phyloP scores from a whole-genome alignment of 2,888 invertebrate genomes.

The Parnassius apollo region DNA sequence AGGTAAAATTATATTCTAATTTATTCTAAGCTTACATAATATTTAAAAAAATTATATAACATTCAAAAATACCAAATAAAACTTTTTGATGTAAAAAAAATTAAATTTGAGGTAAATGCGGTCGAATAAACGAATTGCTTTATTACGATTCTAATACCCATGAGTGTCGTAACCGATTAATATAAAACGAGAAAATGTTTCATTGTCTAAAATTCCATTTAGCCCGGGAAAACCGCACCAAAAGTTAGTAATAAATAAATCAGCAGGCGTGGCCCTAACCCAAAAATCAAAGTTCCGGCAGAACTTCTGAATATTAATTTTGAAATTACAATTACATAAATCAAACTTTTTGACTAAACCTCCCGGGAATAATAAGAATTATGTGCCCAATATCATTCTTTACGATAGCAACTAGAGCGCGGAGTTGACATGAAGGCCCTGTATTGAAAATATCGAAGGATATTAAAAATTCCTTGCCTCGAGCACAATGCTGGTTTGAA shows the following conservation, averaged over 20 bases:
- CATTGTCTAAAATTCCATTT: slow-evolving; percentile 6
- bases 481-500: slow-evolving; percentile 30
- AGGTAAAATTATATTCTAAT: too few species aligned
- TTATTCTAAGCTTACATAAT: too few species aligned
- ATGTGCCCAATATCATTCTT: slow-evolving; percentile 34
- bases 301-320: slow-evolving; percentile 42
- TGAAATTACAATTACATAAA: slow-evolving; percentile 42
- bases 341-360: slow-evolving; percentile 38
- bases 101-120: neutral
- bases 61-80: too few species aligned
- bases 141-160: neutral
- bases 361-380: slow-evolving; percentile 26
- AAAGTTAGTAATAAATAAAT: slow-evolving; percentile 34
- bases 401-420: slow-evolving; percentile 31
- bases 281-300: slow-evolving; percentile 37
- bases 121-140: neutral
- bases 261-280: slow-evolving; percentile 29
- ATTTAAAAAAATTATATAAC: too few species aligned
- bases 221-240: neutral
- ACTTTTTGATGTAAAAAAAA: too few species aligned
- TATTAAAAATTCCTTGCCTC: slow-evolving; percentile 63
- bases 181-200: slow-evolving; percentile 5
- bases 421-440: slow-evolving; percentile 48
- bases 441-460: slow-evolving; percentile 50
- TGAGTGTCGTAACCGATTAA: slow-evolving; percentile 10